phyloP scores from a whole-genome alignment of 2,888 invertebrate species.

The Lathronympha strigana region DNA sequence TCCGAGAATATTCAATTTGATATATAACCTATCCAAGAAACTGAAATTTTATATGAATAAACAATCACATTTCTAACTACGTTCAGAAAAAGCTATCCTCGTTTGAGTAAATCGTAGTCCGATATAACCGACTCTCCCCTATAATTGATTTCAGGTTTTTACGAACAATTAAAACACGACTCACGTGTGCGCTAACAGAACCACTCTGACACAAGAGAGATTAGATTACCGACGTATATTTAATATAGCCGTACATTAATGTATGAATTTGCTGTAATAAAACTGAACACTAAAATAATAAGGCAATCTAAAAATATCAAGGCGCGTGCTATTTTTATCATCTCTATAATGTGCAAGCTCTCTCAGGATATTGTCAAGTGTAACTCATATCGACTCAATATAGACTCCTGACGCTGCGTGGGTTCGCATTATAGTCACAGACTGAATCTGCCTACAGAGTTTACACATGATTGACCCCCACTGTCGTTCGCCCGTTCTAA shows the following conservation, averaged over 20 bases:
- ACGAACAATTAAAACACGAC: too few relatives aligned
- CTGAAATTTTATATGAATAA: too few relatives aligned
- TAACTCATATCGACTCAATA: conserved; percentile 9
- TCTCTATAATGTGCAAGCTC: conserved; percentile 19
- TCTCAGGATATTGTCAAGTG: conserved; percentile 11
- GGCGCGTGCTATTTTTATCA: conserved; percentile 21
- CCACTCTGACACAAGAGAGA: not conserved
- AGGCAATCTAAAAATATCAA: conserved; percentile 19
- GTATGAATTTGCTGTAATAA: not conserved
- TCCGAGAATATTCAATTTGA: too few relatives aligned
- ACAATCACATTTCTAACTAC: too few relatives aligned
- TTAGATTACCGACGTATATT: not conserved
- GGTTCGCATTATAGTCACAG: conserved; percentile 38
- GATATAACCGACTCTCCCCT: too few relatives aligned
- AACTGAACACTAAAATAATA: not conserved
- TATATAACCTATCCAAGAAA: too few relatives aligned
- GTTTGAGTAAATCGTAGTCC: too few relatives aligned
- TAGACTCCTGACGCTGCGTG: conserved; percentile 28
- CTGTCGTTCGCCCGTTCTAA: conserved; percentile 45
- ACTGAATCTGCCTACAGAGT: conserved; percentile 30
- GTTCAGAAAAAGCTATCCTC: too few relatives aligned
- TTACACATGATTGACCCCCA: conserved; percentile 46
- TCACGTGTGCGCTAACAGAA: not conserved
- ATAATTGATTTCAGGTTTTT: too few relatives aligned
- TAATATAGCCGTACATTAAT: not conserved